A percentile compares a stretch with the other conserved stretches of the same genome.
Evolutionary conservation across 2,888 invertebrate species (phyloP).

Genomic region (Dryadula phaetusa): DNA sequence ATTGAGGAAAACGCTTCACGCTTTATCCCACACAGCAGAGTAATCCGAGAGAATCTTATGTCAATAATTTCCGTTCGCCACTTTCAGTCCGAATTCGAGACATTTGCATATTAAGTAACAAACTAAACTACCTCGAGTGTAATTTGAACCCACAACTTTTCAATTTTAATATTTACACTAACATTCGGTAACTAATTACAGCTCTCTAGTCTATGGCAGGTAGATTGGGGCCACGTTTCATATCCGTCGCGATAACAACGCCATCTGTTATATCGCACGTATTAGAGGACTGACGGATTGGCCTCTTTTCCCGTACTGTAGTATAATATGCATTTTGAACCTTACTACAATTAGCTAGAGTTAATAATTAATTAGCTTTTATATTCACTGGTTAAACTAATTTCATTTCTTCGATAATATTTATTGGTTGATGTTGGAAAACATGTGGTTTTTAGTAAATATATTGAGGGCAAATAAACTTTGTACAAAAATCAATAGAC

Average conservation of each 20-base stretch:
- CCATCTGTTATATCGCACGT: constrained; percentile 42
- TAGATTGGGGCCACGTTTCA: constrained; percentile 51
- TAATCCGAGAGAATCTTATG: no score
- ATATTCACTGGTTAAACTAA: neutral
- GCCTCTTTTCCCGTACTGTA: constrained; percentile 21
- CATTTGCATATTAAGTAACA: no score
- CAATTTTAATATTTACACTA: no score
- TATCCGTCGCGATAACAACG: constrained; percentile 47
- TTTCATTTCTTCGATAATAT: constrained; percentile 9
- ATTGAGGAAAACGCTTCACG: no score
- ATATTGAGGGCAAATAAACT: no score
- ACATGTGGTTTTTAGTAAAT: neutral
- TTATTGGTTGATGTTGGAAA: neutral
- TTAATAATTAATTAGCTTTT: neutral
- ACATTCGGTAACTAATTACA: neutral
- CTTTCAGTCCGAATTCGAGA: no score
- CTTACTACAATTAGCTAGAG: neutral
- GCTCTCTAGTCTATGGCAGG: constrained; percentile 37
- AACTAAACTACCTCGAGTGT: no score
- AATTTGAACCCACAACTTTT: no score
- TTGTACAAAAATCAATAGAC: no score
- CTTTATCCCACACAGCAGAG: no score
- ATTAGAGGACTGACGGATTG: constrained; percentile 38
- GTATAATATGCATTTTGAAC: neutral
- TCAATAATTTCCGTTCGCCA: no score